Base-by-base conservation (phyloP, 2,888 invertebrate genomes). In the Meganola albula region DNA sequence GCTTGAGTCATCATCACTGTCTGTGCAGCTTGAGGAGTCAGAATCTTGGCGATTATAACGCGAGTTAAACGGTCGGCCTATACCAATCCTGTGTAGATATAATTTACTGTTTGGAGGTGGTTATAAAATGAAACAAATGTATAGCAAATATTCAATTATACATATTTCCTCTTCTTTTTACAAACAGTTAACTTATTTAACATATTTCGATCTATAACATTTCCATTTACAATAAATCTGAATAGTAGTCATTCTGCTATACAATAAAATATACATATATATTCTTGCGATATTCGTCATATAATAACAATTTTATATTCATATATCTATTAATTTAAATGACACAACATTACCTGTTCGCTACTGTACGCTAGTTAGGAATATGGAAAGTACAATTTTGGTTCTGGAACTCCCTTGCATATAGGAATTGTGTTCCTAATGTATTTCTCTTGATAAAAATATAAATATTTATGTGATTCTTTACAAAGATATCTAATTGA, bases 121-220 rank as follows among this genome's bases (percentile, higher is more conserved):
- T 24, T 24, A 16, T 0, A 70, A 82, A n/a, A 72, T 74, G 56
- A 80, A 83, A 82, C 78, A 64, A 72, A 48, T 21, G 27, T 10
- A 25, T 84, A 80, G 74, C 80, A 85, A 85, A 84, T 84, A 78
- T 78, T 83, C 77, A 83, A 67, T 84, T 82, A 83, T 80, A 83
- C 84, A 84, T 85, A 79, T 79, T 83, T 76, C 75, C 76, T 80
- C 73, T 77, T 75, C 75, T 76, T 82, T 85, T 84, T 83, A 84
- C 84, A 84, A 85, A 85, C 84, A 84, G 73, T 83, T 82, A 82
- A 82, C 84, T 82, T 84, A 84, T 69, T 72, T 80, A 82, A 82
- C 79, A 76, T 76, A 75, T 78, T 70, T 82, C 74, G 68, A 58
- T 80, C 71, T 75, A 78, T 83, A 85, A 84, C 84, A 83, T 76